Percentiles rank a stretch among this genome's conserved stretches.
phyloP scores from a whole-genome alignment of 2,797 vertebrate genomes.

The Linurgus olivaceus region DNA sequence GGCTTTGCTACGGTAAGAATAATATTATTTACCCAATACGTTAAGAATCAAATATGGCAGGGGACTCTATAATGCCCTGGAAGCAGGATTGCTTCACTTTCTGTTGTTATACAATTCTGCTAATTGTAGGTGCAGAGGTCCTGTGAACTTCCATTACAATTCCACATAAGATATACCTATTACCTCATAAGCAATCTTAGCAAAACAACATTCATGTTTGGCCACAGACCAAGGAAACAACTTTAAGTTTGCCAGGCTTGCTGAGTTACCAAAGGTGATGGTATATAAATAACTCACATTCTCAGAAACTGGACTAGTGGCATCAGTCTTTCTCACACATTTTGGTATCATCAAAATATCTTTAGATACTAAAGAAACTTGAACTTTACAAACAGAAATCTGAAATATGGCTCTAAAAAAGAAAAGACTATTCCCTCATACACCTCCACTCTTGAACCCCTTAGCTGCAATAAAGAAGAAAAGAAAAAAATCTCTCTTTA shows the following conservation, averaged over 20 bases:
- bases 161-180: not conserved
- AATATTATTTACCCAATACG: not conserved
- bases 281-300: not conserved
- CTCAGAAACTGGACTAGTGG: not conserved
- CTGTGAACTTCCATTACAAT: not conserved
- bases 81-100: not conserved
- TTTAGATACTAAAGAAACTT: not conserved
- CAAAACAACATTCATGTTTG: not conserved
- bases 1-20: not conserved
- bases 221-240: not conserved
- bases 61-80: not conserved
- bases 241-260: not conserved
- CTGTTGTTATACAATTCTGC: not conserved
- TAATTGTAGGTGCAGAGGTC: not conserved
- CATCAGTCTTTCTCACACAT: not conserved
- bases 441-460: not conserved
- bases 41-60: not conserved
- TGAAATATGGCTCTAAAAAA: not conserved
- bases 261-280: not conserved
- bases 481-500: not conserved
- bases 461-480: not conserved
- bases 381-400: not conserved
- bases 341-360: not conserved
- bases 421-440: not conserved
- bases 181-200: not conserved